These are phyloP conservation scores for Phainopepla nitens DNA, from an alignment of 2,113 vertebrate species.

Conservation along the genomic window DNA sequence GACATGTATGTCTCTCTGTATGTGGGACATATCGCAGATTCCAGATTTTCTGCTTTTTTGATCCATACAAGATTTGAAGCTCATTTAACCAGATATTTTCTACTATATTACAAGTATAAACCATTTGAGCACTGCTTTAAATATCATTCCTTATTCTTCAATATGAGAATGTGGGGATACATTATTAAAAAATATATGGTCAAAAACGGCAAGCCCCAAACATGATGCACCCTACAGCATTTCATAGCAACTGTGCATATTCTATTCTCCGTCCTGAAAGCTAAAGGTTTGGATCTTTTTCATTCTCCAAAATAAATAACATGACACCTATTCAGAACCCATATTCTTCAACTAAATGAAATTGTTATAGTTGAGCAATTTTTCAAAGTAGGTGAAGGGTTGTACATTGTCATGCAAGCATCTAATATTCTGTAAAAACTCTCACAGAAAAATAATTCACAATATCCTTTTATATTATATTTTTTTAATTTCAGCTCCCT, in stretches of 20 bases:
- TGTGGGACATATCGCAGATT: background rate
- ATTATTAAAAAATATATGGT: background rate
- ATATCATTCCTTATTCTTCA: background rate
- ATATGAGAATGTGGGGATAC: background rate
- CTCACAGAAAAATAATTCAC: background rate
- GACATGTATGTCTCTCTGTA: background rate
- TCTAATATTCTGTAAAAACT: background rate
- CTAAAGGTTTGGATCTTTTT: background rate
- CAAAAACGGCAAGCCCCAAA: background rate
- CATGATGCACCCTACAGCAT: background rate
- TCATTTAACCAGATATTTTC: background rate
- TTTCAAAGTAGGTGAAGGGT: background rate
- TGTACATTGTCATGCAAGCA: background rate
- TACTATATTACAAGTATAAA: background rate
- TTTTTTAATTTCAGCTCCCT: background rate
- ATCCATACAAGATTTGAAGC: constrained; percentile 8
- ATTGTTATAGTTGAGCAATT: background rate
- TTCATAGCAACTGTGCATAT: background rate
- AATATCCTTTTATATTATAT: background rate
- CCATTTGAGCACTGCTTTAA: background rate
- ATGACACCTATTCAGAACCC: background rate
- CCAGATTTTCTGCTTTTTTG: background rate
- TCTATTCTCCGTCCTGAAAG: background rate
- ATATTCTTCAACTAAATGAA: background rate
- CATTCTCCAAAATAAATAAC: background rate